These are phyloP conservation scores for Craterocephalus amniculus DNA, from an alignment of 2,797 vertebrate species.

Conservation along the genomic window DNA sequence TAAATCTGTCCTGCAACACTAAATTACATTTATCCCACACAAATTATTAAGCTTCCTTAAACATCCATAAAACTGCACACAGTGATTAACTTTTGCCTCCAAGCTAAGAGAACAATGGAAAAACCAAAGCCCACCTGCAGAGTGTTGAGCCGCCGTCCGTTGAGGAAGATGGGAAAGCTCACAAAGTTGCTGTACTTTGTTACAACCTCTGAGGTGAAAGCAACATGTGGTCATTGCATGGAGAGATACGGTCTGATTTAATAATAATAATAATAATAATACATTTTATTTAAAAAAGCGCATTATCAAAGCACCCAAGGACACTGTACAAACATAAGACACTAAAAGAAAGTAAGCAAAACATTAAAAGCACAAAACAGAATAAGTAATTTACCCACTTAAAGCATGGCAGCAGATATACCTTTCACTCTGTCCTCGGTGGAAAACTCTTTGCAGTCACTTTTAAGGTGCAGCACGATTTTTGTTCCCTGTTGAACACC, in stretches of 20 bases:
- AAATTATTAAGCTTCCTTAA: background rate
- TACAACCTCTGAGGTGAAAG: constrained; percentile 87
- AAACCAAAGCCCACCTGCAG: constrained; percentile 86
- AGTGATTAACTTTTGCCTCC: background rate
- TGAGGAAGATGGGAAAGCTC: constrained; percentile 94
- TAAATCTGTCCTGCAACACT: background rate
- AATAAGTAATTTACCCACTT: background rate
- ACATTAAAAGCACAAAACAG: too few species aligned
- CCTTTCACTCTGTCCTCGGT: constrained; percentile 92
- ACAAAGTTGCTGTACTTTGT: constrained; percentile 99
- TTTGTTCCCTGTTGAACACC: constrained; percentile 94
- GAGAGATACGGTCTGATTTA: background rate
- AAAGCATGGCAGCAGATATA: constrained; percentile 50
- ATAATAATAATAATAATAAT: too few species aligned
- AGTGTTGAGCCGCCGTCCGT: constrained; percentile 91
- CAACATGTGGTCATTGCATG: background rate
- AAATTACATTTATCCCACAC: background rate
- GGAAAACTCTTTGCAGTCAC: constrained; percentile 94
- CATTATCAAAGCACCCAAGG: too few species aligned
- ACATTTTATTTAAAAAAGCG: too few species aligned
- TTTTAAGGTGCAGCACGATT: constrained; percentile 92
- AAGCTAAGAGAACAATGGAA: background rate
- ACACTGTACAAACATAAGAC: too few species aligned
- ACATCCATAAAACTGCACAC: background rate
- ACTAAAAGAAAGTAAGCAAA: too few species aligned